phyloP scores from a whole-genome alignment of 2,797 vertebrate genomes.

The Cuniculus paca region DNA sequence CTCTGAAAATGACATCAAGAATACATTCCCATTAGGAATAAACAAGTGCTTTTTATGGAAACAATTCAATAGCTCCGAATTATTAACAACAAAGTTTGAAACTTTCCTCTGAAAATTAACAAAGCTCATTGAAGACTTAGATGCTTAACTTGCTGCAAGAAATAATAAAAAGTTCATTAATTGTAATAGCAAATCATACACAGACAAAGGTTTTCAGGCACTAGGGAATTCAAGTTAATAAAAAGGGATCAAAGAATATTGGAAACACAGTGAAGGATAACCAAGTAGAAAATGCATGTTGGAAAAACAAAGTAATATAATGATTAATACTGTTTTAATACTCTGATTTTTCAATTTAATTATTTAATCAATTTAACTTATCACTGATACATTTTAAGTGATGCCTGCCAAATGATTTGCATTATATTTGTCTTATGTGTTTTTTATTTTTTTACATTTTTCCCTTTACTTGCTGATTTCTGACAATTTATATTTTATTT shows the following conservation, averaged over 20 bases:
- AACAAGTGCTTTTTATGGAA: background rate
- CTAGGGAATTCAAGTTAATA: background rate
- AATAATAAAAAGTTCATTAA: background rate
- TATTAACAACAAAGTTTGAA: conserved; percentile 14
- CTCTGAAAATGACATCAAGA: background rate
- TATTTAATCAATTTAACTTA: background rate
- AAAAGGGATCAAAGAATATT: conserved; percentile 26
- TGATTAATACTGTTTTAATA: background rate
- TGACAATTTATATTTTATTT: background rate
- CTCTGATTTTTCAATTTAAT: background rate
- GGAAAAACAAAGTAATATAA: background rate
- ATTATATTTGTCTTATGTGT: background rate
- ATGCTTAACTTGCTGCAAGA: background rate
- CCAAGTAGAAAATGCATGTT: background rate
- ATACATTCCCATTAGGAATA: background rate
- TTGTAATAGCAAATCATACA: background rate
- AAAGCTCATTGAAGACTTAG: background rate
- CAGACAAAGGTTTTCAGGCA: background rate
- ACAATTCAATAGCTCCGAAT: background rate
- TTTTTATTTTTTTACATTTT: background rate
- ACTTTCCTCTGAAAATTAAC: background rate
- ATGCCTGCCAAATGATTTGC: background rate
- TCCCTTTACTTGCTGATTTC: background rate
- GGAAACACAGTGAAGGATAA: background rate
- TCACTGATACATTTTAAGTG: background rate